Evolutionary conservation across 2,113 vertebrate species (phyloP).

Genomic region (Atlantisia rogersi): DNA sequence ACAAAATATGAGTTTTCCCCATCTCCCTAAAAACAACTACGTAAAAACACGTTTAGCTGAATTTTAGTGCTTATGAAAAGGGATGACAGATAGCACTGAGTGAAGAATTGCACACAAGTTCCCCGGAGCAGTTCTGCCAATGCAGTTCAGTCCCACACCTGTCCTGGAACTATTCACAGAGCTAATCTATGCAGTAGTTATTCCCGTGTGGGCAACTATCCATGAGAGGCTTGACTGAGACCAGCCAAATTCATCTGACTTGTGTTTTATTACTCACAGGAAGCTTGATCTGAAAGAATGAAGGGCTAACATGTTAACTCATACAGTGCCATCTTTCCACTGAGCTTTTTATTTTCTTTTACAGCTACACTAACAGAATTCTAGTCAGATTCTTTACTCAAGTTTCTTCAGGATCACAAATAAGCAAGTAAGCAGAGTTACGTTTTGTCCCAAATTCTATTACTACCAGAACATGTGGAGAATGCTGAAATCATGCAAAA

Average conservation of each 20-base stretch:
- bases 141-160: slow-evolving; percentile 38
- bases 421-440: neutral
- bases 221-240: slow-evolving; percentile 43
- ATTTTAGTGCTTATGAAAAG: neutral
- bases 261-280: slow-evolving; percentile 44
- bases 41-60: neutral
- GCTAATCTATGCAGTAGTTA: slow-evolving; percentile 26
- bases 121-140: neutral
- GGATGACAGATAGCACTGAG: neutral
- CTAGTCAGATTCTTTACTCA: neutral
- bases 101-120: neutral
- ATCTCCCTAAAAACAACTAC: neutral
- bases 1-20: neutral
- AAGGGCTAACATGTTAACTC: slow-evolving; percentile 40
- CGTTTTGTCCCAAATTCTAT: neutral
- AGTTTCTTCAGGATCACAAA: neutral
- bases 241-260: slow-evolving; percentile 42
- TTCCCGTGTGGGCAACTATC: slow-evolving; percentile 25
- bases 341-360: neutral
- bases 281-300: slow-evolving; percentile 43
- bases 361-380: neutral
- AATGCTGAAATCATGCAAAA: neutral
- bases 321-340: neutral
- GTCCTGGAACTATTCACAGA: slow-evolving; percentile 42
- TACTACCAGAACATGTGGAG: neutral